phyloP scores from a whole-genome alignment of 2,888 invertebrate genomes.

The Keiferia lycopersicella region DNA sequence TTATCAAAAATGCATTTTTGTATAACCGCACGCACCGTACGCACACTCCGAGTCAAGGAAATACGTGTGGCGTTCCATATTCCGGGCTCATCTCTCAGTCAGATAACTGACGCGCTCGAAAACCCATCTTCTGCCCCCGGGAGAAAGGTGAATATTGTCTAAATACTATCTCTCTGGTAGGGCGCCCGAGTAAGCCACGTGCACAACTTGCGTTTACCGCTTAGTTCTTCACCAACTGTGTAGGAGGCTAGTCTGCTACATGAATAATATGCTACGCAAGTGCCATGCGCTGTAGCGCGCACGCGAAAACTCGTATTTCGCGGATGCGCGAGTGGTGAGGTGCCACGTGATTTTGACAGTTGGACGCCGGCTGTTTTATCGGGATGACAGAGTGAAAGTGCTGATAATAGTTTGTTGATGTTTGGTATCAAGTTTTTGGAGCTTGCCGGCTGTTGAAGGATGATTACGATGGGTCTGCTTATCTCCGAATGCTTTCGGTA shows the following conservation, averaged over 20 bases:
- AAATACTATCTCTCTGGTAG: slow-evolving; percentile 67
- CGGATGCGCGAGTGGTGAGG: slow-evolving; percentile 62
- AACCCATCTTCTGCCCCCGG: slow-evolving; percentile 59
- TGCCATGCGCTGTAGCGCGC: slow-evolving; percentile 67
- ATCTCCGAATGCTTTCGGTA: slow-evolving; percentile 66
- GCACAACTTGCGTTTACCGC: slow-evolving; percentile 79
- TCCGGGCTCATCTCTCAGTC: slow-evolving; percentile 65
- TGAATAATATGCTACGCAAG: slow-evolving; percentile 69
- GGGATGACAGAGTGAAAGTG: slow-evolving; percentile 54
- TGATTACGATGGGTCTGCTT: slow-evolving; percentile 50
- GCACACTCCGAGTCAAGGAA: slow-evolving; percentile 72
- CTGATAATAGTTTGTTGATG: slow-evolving; percentile 50
- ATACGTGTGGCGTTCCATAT: slow-evolving; percentile 76
- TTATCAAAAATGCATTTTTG: slow-evolving; percentile 65
- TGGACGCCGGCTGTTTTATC: slow-evolving; percentile 49
- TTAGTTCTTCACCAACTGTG: slow-evolving; percentile 80
- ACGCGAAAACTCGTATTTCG: slow-evolving; percentile 66
- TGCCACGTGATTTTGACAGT: slow-evolving; percentile 80
- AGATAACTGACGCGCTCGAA: slow-evolving; percentile 53
- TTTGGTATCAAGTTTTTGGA: slow-evolving; percentile 54
- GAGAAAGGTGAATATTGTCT: slow-evolving; percentile 73
- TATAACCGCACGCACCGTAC: slow-evolving; percentile 56
- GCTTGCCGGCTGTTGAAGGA: slow-evolving; percentile 46
- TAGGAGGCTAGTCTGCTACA: slow-evolving; percentile 79
- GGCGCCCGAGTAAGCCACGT: slow-evolving; percentile 77